Base-by-base conservation (phyloP, 2,888 invertebrate genomes). In the Bombyx huttoni region DNA sequence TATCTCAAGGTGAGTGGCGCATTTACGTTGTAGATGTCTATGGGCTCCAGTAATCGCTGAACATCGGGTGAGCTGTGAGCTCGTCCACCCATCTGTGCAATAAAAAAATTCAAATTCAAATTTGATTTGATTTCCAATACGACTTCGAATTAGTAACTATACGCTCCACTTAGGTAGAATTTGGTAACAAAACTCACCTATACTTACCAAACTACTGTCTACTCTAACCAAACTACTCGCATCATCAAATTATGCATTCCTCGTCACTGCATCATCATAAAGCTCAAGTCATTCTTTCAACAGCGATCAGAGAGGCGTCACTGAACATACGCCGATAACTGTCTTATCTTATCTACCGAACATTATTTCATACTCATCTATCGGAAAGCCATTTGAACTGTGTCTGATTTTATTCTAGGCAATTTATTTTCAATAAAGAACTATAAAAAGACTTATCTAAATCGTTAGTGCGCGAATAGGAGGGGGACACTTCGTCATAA, bases 401-500 rank as follows among this genome's bases (percentile, higher is more conserved):
- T 74, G 83, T 81, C 77, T 83, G 82, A 87, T 85, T 87, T 86
- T 85, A 88, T 88, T 88, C 88, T 87, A 81, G 80, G 88, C 88
- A 88, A 88, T 88, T 88, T 88, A 88, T 86, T 88, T 88, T 88
- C 88, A 88, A 88, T 88, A 88, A 88, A 87, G 88, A 87, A 87
- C 88, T 88, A 88, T 88, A 88, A 88, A 88, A 86, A 82, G 86
- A 86, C 86, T 88, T 88, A 88, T 88, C 88, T 88, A 84, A 87
- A 87, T 86, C 80, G 88, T 71, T 80, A 72, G 73, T 73, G 69
- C 71, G 70, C 75, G 73, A 78, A 72, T 73, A 66, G 63, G 66
- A 78, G 81, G 87, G 84, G 85, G 70, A 76, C 69, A 69, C 47
- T 61, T 70, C 73, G 77, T 78, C 85, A 81, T 84, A 83, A 84